Evolutionary conservation across 2,888 invertebrate species (phyloP), one percentile per base, ranked within the genome.

Genomic region (Erpobdella octoculata): DNA sequence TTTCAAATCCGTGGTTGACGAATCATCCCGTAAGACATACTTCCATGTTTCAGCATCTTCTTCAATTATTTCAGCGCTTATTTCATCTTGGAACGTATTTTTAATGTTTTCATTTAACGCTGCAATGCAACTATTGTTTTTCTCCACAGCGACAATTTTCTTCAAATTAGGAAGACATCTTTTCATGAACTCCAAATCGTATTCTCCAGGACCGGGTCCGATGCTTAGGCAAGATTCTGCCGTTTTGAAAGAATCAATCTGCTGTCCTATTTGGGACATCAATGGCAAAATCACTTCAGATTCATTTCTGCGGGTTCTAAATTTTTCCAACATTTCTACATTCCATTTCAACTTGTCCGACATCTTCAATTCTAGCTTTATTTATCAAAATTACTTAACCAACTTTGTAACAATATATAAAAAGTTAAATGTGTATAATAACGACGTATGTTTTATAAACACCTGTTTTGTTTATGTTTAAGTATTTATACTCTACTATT

Each of bases 161-260:
- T 33, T 62, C 25, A 62, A n/a, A 35, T 21, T 62, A 8, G 62
- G 62, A 8, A 62, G 33, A 15, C 62, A 4, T 6, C 62, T 28
- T 2, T 62, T 28, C 33, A 62, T 62, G 31, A 62, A 62, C 31
- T 62, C 62, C 6, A 62, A 33, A 62, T 62, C 62, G 62, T 62
- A 62, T 18, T 62, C 33, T n/a, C 62, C 62, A 31, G 62, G 31
- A 15, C 62, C 62, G n/a, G 62, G 62, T 18, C 62, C 62, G 62
- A 62, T 62, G 35, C 65, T 37, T 28, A 65, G 25, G 38, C 36
- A 36, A n/a, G 37, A 37, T 9, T 38, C n/a, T 6, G 37, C 65
- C 37, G 36, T 1, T 21, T 65, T 21, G 36, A 65, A 38, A 28
- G 37, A 15, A 8, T 36, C 25, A 33, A 31, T 33, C 4, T 18